phyloP scores from a whole-genome alignment of 2,797 vertebrate genomes.

The Poeciliopsis infans region DNA sequence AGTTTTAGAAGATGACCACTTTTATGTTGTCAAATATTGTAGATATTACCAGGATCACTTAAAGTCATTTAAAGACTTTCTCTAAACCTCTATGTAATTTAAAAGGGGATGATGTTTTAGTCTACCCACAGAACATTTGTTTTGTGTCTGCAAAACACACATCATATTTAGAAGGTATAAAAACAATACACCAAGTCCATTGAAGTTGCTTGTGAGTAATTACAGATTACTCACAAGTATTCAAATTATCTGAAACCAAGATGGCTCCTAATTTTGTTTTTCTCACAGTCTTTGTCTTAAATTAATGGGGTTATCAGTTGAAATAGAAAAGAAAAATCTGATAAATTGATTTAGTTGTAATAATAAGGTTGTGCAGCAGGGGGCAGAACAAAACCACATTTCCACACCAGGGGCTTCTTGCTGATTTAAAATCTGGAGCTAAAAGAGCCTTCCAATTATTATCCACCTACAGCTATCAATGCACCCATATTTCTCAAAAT shows the following conservation, averaged over 20 bases:
- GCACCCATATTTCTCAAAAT: conserved; percentile 35
- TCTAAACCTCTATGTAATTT: background rate
- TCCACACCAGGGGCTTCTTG: background rate
- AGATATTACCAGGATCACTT: background rate
- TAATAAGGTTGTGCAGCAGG: conserved; percentile 53
- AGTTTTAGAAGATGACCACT: background rate
- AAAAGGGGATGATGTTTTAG: background rate
- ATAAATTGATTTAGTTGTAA: conserved; percentile 18
- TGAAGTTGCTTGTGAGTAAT: background rate
- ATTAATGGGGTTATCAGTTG: background rate
- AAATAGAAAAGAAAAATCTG: background rate
- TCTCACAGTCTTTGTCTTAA: background rate
- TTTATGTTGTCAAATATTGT: background rate
- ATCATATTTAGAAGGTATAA: background rate
- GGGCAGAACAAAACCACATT: conserved; percentile 61
- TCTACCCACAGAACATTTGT: too few relatives aligned
- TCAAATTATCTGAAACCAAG: background rate
- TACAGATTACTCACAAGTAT: background rate
- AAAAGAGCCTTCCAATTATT: conserved; percentile 32
- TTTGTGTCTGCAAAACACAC: background rate
- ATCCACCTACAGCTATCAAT: conserved; percentile 36
- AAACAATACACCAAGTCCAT: background rate
- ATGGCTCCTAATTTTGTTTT: background rate
- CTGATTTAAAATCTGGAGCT: conserved; percentile 11
- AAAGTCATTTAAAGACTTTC: background rate